phyloP scores from a whole-genome alignment of 2,888 invertebrate genomes.

The Drosophila aldrichi region DNA sequence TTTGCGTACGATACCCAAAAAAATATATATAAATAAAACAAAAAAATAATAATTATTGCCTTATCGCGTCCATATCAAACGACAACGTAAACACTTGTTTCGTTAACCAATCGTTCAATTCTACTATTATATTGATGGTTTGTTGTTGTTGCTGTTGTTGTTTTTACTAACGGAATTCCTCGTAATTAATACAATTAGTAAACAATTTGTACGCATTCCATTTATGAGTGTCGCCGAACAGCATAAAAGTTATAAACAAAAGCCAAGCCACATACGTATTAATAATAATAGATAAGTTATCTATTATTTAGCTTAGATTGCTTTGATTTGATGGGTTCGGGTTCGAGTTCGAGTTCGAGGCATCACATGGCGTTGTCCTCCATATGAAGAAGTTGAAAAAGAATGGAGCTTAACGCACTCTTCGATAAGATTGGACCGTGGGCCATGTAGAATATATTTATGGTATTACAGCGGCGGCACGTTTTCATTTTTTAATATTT shows the following conservation, averaged over 20 bases:
- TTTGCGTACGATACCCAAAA: conserved; percentile 21
- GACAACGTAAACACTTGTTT: conserved; percentile 46
- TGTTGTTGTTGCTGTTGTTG: conserved; percentile 8
- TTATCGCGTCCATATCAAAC: conserved; percentile 33
- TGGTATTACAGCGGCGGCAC: conserved; percentile 43
- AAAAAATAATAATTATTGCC: not conserved
- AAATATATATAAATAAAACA: conserved; percentile 5
- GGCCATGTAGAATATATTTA: conserved; percentile 16
- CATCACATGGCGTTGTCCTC: conserved; percentile 16
- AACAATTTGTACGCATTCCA: conserved; percentile 65
- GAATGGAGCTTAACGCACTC: conserved; percentile 8
- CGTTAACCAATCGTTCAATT: conserved; percentile 32
- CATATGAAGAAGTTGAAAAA: conserved; percentile 10
- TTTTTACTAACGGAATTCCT: conserved; percentile 38
- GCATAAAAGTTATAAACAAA: conserved; percentile 28
- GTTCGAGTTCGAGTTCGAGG: conserved; percentile 48
- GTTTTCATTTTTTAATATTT: conserved; percentile 35
- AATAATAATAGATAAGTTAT: conserved; percentile 34
- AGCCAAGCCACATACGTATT: conserved; percentile 15
- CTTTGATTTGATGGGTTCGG: conserved; percentile 26
- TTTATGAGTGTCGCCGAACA: conserved; percentile 35
- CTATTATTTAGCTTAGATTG: conserved; percentile 26
- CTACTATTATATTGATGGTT: conserved; percentile 28
- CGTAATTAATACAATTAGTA: conserved; percentile 70
- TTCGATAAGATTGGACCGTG: conserved; percentile 46